Conservation (phyloP, 2,888 invertebrate species). For the Cerastis leucographa region DNA sequence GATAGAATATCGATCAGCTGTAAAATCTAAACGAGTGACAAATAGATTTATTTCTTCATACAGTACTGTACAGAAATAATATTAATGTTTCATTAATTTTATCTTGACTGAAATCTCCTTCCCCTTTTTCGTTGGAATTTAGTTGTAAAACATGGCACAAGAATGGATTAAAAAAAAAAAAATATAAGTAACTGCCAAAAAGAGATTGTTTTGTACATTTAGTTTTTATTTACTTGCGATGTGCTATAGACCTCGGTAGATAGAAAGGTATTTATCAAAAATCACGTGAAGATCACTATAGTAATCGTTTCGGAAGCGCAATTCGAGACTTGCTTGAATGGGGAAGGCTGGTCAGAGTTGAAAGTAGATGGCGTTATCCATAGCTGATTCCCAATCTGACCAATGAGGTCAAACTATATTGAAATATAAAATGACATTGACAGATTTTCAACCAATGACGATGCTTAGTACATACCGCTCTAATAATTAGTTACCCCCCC, state of each 20-base stretch:
- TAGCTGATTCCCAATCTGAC: too few species aligned
- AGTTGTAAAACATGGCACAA: conserved; percentile 9
- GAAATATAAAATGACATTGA: too few species aligned
- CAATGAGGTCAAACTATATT: too few species aligned
- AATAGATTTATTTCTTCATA: background rate
- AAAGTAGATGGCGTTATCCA: too few species aligned
- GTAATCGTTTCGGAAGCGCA: background rate
- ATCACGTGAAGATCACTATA: background rate
- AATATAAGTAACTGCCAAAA: background rate
- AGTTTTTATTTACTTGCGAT: background rate
- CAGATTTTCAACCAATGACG: too few species aligned
- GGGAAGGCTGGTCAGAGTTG: too few species aligned
- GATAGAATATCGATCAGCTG: conserved; percentile 7
- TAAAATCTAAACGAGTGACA: background rate
- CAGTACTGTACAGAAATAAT: conserved; percentile 1
- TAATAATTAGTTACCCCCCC: too few species aligned
- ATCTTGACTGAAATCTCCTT: conserved; percentile 67
- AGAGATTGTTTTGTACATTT: conserved; percentile 13
- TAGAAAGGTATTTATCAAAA: conserved; percentile 13
- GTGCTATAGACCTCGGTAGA: conserved; percentile 43
- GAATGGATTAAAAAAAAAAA: too few species aligned
- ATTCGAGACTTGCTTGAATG: background rate
- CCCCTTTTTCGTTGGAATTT: conserved; percentile 64
- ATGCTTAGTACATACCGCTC: too few species aligned
- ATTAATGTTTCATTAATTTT: background rate